A percentile compares a stretch with the other conserved stretches of the same genome.
Evolutionary conservation across 2,113 vertebrate species (phyloP).

Genomic region (Platysteira castanea): DNA sequence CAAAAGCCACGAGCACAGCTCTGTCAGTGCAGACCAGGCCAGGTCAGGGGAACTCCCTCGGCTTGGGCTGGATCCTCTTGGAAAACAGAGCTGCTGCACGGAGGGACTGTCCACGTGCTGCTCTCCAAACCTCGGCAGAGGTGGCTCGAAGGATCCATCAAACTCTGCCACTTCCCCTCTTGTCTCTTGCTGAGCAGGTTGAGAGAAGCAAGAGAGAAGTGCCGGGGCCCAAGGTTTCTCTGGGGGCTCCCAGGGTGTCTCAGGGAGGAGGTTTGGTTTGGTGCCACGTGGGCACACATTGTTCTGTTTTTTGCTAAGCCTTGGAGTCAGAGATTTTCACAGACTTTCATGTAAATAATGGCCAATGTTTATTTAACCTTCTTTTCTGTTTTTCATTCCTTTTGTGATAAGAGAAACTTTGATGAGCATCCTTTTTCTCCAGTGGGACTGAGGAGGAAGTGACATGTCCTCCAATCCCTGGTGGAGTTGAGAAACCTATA

Average conservation of each 20-base stretch:
- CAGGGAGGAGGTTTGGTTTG: not conserved
- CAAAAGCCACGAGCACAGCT: not conserved
- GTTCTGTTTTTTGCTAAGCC: no score
- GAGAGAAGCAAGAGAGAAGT: not conserved
- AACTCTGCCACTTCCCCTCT: not conserved
- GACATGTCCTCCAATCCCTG: no score
- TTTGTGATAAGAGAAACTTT: no score
- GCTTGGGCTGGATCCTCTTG: not conserved
- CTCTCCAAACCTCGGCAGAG: not conserved
- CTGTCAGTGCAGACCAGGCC: not conserved
- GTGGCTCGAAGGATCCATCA: not conserved
- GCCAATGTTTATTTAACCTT: no score
- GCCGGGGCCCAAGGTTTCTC: not conserved
- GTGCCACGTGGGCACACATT: not conserved
- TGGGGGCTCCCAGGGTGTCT: not conserved
- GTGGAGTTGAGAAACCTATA: no score
- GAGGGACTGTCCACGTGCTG: not conserved
- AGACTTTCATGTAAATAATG: no score
- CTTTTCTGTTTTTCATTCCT: no score
- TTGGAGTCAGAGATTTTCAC: no score
- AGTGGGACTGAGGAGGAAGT: no score
- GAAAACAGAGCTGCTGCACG: not conserved
- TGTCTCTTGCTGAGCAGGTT: not conserved
- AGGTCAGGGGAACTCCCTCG: not conserved
- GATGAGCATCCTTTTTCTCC: no score